These are phyloP conservation scores for Hypanus sabinus DNA, from an alignment of 2,113 vertebrate species.

Conservation along the genomic window DNA sequence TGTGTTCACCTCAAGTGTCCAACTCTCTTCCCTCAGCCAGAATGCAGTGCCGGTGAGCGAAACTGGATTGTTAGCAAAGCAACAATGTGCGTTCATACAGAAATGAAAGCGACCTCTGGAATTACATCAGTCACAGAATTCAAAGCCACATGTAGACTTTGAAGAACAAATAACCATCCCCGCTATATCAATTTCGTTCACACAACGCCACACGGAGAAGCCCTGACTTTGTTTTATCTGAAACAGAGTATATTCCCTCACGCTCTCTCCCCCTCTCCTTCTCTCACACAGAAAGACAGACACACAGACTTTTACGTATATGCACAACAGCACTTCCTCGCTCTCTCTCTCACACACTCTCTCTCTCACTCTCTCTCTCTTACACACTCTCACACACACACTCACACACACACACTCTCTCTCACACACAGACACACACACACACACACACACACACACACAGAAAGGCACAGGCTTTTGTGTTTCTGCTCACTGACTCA, in stretches of 20 bases:
- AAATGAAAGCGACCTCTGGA: background rate
- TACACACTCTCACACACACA: too few relatives aligned
- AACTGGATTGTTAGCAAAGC: background rate
- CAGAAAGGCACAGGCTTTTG: too few relatives aligned
- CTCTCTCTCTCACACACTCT: too few relatives aligned
- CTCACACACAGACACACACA: too few relatives aligned
- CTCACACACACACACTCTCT: too few relatives aligned
- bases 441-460: too few relatives aligned
- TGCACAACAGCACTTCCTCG: too few relatives aligned
- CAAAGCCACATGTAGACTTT: background rate
- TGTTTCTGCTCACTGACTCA: too few relatives aligned
- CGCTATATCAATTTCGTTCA: background rate
- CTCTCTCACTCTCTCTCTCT: too few relatives aligned
- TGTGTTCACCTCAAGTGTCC: background rate
- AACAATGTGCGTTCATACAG: background rate
- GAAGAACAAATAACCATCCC: conserved; percentile 11
- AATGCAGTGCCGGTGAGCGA: background rate
- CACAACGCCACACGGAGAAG: background rate
- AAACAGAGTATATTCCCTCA: background rate
- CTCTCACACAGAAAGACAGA: too few relatives aligned
- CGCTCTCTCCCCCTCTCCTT: background rate
- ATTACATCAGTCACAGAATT: background rate
- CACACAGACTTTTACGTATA: too few relatives aligned
- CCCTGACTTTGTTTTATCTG: background rate
- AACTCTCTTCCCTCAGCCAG: background rate